Conservation (phyloP, 2,888 invertebrate genomes). For the Phymatocera aterrima region DNA sequence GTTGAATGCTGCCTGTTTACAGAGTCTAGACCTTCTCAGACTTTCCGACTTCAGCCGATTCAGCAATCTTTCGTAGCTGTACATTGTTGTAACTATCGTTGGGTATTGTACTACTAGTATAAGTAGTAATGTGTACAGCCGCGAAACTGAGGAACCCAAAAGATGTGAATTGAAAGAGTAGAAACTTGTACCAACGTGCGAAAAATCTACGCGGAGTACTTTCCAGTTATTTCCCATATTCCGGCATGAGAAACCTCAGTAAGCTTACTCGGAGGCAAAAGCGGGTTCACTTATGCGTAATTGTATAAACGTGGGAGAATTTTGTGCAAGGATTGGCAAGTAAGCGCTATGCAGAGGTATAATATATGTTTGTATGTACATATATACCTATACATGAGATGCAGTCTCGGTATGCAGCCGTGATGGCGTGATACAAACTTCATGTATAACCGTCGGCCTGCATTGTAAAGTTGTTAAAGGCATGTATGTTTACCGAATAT, state of each 20-base stretch:
- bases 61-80: too few relatives aligned
- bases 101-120: too few relatives aligned
- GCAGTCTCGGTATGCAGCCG: neutral
- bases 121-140: too few relatives aligned
- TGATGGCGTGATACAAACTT: neutral
- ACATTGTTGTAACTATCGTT: too few relatives aligned
- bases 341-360: neutral
- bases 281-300: neutral
- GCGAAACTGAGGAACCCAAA: too few relatives aligned
- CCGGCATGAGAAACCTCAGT: neutral
- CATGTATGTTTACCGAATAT: neutral
- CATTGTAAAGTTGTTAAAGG: neutral
- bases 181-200: too few relatives aligned
- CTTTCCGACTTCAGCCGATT: neutral
- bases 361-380: neutral
- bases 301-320: constrained; percentile 24
- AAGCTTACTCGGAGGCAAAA: neutral
- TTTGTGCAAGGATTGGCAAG: constrained; percentile 7
- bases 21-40: neutral
- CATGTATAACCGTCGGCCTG: neutral
- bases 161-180: too few relatives aligned
- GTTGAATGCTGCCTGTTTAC: neutral
- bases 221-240: neutral
- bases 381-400: neutral
- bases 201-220: neutral